Percentiles rank a stretch among this genome's conserved stretches.
Conservation (phyloP, 2,797 vertebrate genomes). For the Sternotherus odoratus region DNA sequence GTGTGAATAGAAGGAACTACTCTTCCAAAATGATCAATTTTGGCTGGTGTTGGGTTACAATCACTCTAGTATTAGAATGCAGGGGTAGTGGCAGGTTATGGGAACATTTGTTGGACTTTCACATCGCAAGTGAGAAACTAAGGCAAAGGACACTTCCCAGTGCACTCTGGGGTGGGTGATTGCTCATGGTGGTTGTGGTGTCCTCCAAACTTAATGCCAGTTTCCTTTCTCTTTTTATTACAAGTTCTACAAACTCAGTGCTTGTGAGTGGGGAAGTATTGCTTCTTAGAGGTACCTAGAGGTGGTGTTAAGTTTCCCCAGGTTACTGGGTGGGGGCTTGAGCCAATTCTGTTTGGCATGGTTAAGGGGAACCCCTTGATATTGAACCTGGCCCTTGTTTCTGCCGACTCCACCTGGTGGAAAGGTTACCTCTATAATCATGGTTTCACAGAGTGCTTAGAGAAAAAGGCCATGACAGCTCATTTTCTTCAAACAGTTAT, state of each 20-base stretch:
- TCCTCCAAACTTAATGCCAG: neutral
- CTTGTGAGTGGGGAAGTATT: neutral
- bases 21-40: neutral
- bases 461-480: neutral
- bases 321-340: neutral
- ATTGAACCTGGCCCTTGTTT: neutral
- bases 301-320: neutral
- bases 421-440: neutral
- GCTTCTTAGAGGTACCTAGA: neutral
- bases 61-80: neutral
- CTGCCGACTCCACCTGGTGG: neutral
- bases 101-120: neutral
- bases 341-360: neutral
- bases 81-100: neutral
- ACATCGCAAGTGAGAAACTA: neutral
- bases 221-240: neutral
- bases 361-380: neutral
- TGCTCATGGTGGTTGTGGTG: neutral
- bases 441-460: neutral
- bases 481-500: neutral
- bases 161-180: neutral
- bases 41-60: neutral
- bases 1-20: neutral
- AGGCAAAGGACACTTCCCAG: neutral
- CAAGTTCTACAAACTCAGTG: neutral